Base-by-base conservation (phyloP, 1,140 invertebrate species). In the Elysia chlorotica region DNA sequence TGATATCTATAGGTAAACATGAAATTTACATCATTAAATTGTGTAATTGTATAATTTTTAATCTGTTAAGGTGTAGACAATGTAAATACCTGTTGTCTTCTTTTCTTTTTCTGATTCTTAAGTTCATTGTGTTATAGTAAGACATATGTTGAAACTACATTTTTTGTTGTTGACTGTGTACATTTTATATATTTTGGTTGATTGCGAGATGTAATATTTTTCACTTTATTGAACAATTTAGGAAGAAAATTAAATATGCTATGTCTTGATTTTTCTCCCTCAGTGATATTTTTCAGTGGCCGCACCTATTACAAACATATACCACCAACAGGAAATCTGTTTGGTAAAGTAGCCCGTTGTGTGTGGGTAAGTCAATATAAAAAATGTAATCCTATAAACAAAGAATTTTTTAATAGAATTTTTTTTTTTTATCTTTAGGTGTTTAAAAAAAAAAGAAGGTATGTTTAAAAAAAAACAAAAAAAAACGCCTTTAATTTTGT, bases 241-340 rank as follows among this genome's bases (percentile, higher is more conserved):
- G n/a, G n/a, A n/a, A 48, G 41, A 48, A n/a, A 10, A 14, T 48
- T 48, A 14, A 48, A 48, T 48, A 48, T 48, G n/a, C n/a, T n/a
- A n/a, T 48, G 10, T 48, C n/a, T 14, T 48, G 10, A 14, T n/a
- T 48, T 48, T 48, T n/a, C 41, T 48, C 21, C 21, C 31, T 2
- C 87, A 95, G 92, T 93, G 54, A 90, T 97, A 74, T 98, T 98
- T 83, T 85, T 93, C 30, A 75, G 89, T 74, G 96, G 96, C 25
- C 93, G 91, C 82, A 88, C 88, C 1, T 71, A 92, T 72, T 99
- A 99, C 84, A 91, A 88, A 57, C 92, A 93, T 14, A 91, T 92
- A 78, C 89, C 93, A 66, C 94, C 95, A 0, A 88, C 92, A 71
- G 95, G 95, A 35, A 97, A 97, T 85, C 89, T 97, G 36, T 88